A percentile compares a stretch with the other conserved stretches of the same genome.
Conservation (phyloP, 2,888 invertebrate species). For the Anoplius nigerrimus region DNA sequence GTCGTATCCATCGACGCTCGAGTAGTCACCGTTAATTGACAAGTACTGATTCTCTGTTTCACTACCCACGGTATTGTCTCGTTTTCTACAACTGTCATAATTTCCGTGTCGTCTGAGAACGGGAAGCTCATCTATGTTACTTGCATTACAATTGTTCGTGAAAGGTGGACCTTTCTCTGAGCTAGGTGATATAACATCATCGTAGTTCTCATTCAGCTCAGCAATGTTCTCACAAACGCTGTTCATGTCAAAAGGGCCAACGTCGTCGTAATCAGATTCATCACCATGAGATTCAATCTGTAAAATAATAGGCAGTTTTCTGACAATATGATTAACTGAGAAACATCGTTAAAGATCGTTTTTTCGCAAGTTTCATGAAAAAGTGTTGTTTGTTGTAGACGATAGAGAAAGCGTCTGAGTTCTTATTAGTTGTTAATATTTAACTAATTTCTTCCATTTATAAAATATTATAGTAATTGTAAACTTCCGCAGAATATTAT, state of each 20-base stretch:
- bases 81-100: too few species aligned
- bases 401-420: too few species aligned
- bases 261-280: constrained; percentile 53
- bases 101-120: too few species aligned
- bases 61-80: background rate
- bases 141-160: too few species aligned
- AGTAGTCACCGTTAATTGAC: constrained; percentile 56
- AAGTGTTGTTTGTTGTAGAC: too few species aligned
- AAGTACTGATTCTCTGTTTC: constrained; percentile 43
- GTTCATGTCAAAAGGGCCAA: constrained; percentile 27
- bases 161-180: background rate
- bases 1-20: constrained; percentile 53
- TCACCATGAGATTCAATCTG: constrained; percentile 5
- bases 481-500: too few species aligned
- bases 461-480: too few species aligned
- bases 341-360: too few species aligned
- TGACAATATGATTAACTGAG: background rate
- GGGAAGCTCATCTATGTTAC: too few species aligned
- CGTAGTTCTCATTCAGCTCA: constrained; percentile 57
- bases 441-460: too few species aligned
- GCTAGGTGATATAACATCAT: constrained; percentile 56
- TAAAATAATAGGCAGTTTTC: background rate
- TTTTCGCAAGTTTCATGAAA: too few species aligned
- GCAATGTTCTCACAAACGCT: constrained; percentile 15
- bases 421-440: too few species aligned